Conservation (phyloP, 2,113 vertebrate genomes). For the Pangasianodon hypophthalmus region DNA sequence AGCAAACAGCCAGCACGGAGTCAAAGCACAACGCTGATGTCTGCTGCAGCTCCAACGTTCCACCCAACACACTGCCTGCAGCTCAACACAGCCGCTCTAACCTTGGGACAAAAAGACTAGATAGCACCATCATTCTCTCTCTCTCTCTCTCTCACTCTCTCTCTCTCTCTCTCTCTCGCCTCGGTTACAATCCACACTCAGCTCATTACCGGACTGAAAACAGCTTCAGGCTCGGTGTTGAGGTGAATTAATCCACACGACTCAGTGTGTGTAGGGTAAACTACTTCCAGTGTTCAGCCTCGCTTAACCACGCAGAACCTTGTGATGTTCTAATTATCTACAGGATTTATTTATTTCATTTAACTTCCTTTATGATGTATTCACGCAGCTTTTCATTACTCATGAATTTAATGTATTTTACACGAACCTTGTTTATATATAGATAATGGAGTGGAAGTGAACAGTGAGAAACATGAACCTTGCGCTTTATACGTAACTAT, state of each 20-base stretch:
- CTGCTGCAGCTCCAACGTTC: slow-evolving; percentile 56
- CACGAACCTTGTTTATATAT: neutral
- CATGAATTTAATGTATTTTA: neutral
- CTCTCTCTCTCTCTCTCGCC: neutral
- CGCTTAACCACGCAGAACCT: neutral
- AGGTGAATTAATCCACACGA: neutral
- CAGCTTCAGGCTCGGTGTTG: neutral
- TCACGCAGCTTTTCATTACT: neutral
- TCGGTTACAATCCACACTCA: neutral
- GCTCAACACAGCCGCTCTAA: slow-evolving; percentile 46
- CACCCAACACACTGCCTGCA: slow-evolving; percentile 36
- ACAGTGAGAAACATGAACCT: neutral
- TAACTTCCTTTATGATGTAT: neutral
- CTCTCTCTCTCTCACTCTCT: neutral
- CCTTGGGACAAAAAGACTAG: slow-evolving; percentile 42
- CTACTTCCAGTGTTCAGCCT: neutral
- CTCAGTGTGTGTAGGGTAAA: neutral
- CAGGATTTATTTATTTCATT: neutral
- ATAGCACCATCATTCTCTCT: neutral
- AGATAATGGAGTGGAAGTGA: neutral
- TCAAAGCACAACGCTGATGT: slow-evolving; percentile 70
- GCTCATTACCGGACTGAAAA: neutral
- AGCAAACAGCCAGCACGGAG: slow-evolving; percentile 69
- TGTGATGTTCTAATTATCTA: neutral
- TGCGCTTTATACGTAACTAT: neutral